Conservation (phyloP, 2,113 vertebrate species). For the Neogobius melanostomus region DNA sequence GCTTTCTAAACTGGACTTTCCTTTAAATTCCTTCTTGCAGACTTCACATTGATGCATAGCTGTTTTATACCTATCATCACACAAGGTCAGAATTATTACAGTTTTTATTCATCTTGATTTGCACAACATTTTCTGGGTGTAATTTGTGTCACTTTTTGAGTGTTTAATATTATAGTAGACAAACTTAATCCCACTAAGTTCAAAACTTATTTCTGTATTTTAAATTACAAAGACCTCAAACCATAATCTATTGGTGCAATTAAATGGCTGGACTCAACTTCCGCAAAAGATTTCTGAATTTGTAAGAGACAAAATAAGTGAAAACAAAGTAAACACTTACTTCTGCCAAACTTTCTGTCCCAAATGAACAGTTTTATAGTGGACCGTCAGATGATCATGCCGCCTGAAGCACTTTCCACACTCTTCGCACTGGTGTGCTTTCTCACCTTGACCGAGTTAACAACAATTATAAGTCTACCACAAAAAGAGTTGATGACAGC, state of each 20-base stretch:
- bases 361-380: slow-evolving; percentile 95
- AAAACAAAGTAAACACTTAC: slow-evolving; percentile 73
- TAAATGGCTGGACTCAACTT: not conserved
- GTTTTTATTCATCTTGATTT: not conserved
- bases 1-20: slow-evolving; percentile 97
- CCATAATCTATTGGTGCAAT: not conserved
- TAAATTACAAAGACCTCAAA: too few relatives aligned
- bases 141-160: not conserved
- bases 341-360: slow-evolving; percentile 99
- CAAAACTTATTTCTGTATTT: too few relatives aligned
- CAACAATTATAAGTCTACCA: not conserved
- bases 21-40: slow-evolving; percentile 99
- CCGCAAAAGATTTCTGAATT: not conserved
- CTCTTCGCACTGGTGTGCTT: slow-evolving; percentile 97
- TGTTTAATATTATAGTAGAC: not conserved
- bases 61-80: slow-evolving; percentile 88
- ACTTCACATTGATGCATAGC: slow-evolving; percentile 97
- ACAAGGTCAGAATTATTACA: slow-evolving; percentile 8
- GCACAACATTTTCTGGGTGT: not conserved
- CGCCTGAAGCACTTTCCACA: slow-evolving; percentile 97
- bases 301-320: not conserved
- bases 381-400: slow-evolving; percentile 94
- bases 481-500: not conserved
- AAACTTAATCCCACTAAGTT: too few relatives aligned
- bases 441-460: slow-evolving; percentile 81